Conservation (phyloP, 2,888 invertebrate genomes). For the Luperina nickerlii region DNA sequence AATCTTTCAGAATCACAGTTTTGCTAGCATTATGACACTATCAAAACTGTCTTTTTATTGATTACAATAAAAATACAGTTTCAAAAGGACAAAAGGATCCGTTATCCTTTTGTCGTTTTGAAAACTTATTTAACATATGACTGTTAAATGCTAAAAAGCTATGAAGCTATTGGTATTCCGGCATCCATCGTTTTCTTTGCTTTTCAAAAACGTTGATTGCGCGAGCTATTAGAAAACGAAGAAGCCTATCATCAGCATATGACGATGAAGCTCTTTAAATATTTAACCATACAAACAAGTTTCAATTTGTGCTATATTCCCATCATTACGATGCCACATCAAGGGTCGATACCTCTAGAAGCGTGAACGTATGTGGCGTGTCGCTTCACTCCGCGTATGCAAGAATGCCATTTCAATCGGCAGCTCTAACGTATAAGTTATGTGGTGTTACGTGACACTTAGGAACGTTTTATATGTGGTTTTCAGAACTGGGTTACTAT, state of each 20-base stretch:
- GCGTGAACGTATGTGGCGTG: conserved; percentile 69
- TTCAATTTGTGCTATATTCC: conserved; percentile 1
- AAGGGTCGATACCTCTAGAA: conserved; percentile 62
- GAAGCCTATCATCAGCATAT: background rate
- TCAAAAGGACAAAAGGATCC: too few species aligned
- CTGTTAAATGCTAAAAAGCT: too few species aligned
- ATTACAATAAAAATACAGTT: too few species aligned
- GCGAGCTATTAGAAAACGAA: background rate
- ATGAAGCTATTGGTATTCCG: background rate
- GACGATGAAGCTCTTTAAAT: conserved; percentile 3
- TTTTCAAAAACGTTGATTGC: background rate
- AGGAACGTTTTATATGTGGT: conserved; percentile 15
- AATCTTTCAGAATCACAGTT: background rate
- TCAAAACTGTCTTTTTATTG: background rate
- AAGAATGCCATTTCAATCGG: conserved; percentile 62
- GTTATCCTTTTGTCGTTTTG: background rate
- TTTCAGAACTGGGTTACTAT: conserved; percentile 42
- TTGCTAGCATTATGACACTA: background rate
- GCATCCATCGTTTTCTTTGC: background rate
- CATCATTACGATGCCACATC: conserved; percentile 8
- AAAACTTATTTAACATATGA: background rate
- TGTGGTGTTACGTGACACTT: conserved; percentile 37
- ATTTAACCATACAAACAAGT: background rate
- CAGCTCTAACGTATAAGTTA: conserved; percentile 45
- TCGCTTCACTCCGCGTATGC: conserved; percentile 54